A percentile compares a stretch with the other conserved stretches of the same genome.
phyloP scores from a whole-genome alignment of 2,113 vertebrate genomes.

The Hymenochirus boettgeri region DNA sequence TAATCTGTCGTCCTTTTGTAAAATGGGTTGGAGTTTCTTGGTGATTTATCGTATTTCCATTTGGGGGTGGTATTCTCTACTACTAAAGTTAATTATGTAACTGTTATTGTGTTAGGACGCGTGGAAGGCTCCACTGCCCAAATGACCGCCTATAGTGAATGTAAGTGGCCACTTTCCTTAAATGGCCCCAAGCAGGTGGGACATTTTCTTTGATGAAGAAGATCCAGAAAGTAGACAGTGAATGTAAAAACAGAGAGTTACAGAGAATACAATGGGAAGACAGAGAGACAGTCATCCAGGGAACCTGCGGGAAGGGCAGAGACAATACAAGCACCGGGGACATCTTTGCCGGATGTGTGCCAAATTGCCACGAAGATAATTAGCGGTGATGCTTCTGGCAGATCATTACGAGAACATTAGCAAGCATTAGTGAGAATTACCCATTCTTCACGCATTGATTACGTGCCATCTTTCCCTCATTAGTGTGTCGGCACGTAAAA shows the following conservation, averaged over 20 bases:
- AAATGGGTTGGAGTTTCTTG: no score
- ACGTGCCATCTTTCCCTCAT: conserved; percentile 64
- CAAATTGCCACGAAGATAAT: conserved; percentile 66
- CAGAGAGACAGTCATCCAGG: neutral
- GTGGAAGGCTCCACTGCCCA: neutral
- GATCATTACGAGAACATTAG: conserved; percentile 74
- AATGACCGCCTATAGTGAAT: neutral
- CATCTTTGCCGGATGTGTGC: conserved; percentile 52
- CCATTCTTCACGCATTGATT: conserved; percentile 74
- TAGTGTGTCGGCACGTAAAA: conserved; percentile 62
- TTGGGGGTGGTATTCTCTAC: neutral
- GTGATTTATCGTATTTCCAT: no score
- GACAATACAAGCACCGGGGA: conserved; percentile 33
- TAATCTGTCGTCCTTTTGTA: no score
- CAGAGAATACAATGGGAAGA: conserved; percentile 3
- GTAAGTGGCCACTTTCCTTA: conserved; percentile 3
- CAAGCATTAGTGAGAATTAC: conserved; percentile 65
- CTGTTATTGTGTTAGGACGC: no score
- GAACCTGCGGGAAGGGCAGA: neutral
- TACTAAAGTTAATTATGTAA: no score
- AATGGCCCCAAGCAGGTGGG: conserved; percentile 6
- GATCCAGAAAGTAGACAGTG: neutral
- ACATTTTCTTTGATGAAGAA: neutral
- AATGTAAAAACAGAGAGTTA: neutral
- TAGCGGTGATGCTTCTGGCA: conserved; percentile 63